Evolutionary conservation across 2,113 vertebrate genomes (phyloP).

Genomic region (Ardeotis arabs): DNA sequence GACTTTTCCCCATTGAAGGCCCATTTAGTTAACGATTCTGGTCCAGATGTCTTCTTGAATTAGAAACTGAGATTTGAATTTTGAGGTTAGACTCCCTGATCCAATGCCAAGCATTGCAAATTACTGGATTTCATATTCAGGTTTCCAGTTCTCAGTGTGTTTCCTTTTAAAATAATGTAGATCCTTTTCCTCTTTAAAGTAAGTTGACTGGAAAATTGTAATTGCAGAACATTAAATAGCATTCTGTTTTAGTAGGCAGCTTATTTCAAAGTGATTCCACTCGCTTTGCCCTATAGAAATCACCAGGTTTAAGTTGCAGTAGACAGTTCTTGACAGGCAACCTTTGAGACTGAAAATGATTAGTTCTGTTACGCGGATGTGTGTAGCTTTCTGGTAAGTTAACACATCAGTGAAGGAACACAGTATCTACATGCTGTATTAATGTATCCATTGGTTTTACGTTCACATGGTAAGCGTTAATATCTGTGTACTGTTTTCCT

Average conservation of each 20-base stretch:
- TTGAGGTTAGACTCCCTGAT: neutral
- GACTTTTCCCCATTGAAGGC: neutral
- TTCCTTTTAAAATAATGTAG: neutral
- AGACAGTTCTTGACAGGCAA: neutral
- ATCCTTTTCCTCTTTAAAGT: neutral
- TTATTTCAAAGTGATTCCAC: neutral
- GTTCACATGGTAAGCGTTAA: neutral
- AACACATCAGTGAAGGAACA: neutral
- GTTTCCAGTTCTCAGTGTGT: neutral
- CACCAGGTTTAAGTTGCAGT: neutral
- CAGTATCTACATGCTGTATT: neutral
- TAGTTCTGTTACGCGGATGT: neutral
- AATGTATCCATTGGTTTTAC: neutral
- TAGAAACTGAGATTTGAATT: neutral
- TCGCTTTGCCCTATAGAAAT: neutral
- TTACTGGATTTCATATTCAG: neutral
- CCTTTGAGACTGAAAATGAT: neutral
- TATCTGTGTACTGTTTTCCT: neutral
- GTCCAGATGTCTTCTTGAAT: neutral
- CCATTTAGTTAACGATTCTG: neutral
- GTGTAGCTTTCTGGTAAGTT: neutral
- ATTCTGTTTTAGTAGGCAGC: neutral
- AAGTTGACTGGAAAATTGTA: neutral
- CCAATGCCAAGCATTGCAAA: neutral
- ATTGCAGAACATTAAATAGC: neutral